Evolutionary conservation across 2,888 invertebrate genomes (phyloP).

Genomic region (Pandemis corylana): DNA sequence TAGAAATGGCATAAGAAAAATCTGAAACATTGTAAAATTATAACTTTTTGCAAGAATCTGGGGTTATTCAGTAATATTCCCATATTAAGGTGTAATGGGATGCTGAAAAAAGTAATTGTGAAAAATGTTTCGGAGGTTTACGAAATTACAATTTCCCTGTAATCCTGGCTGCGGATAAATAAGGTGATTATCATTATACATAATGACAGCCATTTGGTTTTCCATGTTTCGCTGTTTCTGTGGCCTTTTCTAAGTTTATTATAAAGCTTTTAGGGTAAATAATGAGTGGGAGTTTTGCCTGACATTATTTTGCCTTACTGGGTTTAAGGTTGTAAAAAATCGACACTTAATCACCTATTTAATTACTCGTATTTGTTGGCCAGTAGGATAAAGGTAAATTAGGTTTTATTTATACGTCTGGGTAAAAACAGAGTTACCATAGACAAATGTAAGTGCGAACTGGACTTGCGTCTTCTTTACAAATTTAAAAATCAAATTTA

Average conservation of each 20-base stretch:
- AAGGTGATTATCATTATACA: slow-evolving; percentile 13
- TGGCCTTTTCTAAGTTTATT: slow-evolving; percentile 8
- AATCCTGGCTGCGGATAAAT: slow-evolving; percentile 6
- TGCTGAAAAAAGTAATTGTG: slow-evolving; percentile 7
- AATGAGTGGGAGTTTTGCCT: slow-evolving; percentile 19
- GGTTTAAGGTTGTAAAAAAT: slow-evolving; percentile 8
- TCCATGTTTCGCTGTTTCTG: slow-evolving; percentile 4
- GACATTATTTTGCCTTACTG: background rate
- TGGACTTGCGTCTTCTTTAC: no score
- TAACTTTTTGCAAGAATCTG: background rate
- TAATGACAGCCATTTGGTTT: slow-evolving; percentile 20
- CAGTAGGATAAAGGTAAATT: background rate
- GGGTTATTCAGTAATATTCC: background rate
- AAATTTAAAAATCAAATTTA: no score
- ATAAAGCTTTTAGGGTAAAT: slow-evolving; percentile 33
- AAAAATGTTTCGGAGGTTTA: slow-evolving; percentile 11
- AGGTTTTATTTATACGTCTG: no score
- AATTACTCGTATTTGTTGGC: background rate
- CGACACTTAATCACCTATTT: slow-evolving; percentile 16
- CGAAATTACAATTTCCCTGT: background rate
- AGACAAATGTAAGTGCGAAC: no score
- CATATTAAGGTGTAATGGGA: background rate
- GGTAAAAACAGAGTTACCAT: no score
- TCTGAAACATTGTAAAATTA: background rate
- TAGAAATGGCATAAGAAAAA: no score